Evolutionary conservation across 2,113 vertebrate genomes (phyloP).

Genomic region (Rhegmatorhina hoffmannsi): DNA sequence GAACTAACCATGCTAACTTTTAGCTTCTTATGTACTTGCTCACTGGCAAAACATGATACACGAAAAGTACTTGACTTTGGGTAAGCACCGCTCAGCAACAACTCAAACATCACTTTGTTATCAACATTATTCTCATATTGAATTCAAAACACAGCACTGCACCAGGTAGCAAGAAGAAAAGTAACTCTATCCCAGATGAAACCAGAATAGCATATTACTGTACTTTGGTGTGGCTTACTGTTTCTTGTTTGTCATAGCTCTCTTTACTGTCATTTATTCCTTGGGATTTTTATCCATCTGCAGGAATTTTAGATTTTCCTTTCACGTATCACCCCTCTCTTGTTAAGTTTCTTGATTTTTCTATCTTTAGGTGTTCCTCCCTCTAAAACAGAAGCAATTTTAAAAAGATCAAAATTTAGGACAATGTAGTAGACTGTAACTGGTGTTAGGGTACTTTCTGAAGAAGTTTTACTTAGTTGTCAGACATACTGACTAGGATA

Average conservation of each 20-base stretch:
- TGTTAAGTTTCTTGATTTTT: not conserved
- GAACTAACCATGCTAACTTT: not conserved
- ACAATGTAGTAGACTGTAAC: not conserved
- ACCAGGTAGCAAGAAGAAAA: not conserved
- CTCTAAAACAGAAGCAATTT: not conserved
- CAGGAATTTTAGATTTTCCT: not conserved
- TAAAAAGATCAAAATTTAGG: not conserved
- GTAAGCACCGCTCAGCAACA: not conserved
- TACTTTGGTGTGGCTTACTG: not conserved
- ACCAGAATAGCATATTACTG: not conserved
- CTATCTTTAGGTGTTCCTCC: not conserved
- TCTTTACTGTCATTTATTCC: not conserved
- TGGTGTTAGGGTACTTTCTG: not conserved
- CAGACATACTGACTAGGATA: not conserved
- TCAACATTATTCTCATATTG: not conserved
- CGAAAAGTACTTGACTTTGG: not conserved
- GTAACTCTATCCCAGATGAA: not conserved
- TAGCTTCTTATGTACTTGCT: not conserved
- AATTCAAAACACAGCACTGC: not conserved
- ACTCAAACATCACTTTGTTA: not conserved
- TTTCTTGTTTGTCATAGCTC: not conserved
- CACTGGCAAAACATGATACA: not conserved
- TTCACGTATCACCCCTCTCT: not conserved
- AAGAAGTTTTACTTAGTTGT: not conserved
- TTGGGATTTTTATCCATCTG: not conserved